phyloP scores from a whole-genome alignment of 2,113 vertebrate genomes.

The Trachemys scripta region DNA sequence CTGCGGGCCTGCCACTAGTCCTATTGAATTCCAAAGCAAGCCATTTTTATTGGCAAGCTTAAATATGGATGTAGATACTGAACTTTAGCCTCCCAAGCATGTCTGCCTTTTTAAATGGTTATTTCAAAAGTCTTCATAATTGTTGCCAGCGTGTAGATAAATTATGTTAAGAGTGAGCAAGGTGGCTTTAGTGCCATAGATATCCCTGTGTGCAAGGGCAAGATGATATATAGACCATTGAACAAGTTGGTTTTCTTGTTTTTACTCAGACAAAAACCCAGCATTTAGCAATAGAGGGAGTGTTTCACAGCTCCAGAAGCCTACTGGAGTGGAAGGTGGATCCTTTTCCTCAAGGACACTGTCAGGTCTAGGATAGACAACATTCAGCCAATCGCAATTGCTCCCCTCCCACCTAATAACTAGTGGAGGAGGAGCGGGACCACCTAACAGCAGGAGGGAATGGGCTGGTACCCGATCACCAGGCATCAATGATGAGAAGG shows the following conservation, averaged over 20 bases:
- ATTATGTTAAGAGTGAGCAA: background rate
- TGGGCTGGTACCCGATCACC: background rate
- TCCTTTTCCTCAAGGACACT: background rate
- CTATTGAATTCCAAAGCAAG: background rate
- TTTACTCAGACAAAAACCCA: background rate
- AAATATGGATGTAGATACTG: fast-evolving
- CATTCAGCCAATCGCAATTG: background rate
- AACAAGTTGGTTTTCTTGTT: fast-evolving
- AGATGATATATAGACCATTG: fast-evolving
- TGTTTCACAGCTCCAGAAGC: background rate
- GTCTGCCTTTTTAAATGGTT: background rate
- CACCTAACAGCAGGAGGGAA: background rate
- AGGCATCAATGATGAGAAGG: background rate
- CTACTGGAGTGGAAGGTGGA: background rate
- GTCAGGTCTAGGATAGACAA: background rate
- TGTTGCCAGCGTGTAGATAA: background rate
- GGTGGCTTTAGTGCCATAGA: fast-evolving
- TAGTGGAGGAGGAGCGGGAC: background rate
- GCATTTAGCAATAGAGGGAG: background rate
- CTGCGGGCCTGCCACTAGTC: background rate
- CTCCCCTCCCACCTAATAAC: background rate
- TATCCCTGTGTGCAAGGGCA: fast-evolving
- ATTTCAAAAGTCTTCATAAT: background rate
- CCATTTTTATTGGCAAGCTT: background rate
- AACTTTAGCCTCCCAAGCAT: background rate